Evolutionary conservation across 2,797 vertebrate species (phyloP), one percentile per base, ranked within the genome.

Genomic region (Xerus rutilus): DNA sequence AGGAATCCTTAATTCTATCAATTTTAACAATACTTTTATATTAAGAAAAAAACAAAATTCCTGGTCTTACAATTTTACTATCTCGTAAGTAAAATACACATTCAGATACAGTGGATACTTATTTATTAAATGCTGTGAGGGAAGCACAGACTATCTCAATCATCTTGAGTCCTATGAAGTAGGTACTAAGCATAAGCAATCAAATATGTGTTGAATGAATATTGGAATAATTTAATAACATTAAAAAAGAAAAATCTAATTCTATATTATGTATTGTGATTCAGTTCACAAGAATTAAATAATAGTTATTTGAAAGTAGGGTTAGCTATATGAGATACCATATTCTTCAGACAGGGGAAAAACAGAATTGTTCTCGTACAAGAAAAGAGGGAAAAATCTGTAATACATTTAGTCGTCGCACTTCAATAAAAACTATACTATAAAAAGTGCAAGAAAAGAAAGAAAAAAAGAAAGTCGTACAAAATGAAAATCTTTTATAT

Each of bases 141-240:
- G 88, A 85, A 87, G 79, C 69, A 95, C 21, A 85, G 10, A 85
- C 30, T n/a, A 45, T 90, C 88, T 94, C 35, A 93, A 82, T 88
- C 45, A 6, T 62, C 54, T 76, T 69, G 47, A 91, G 43, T 78
- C 18, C 57, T 84, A 54, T 81, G 39, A 91, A 20, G 35, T 47
- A 91, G n/a, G 21, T 54, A 86, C 17, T 59, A 91, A 93, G 43
- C 93, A 86, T 1, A 86, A 17, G 52, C 17, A 86, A 96, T 69
- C 15, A 69, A 88, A 67, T 77, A 70, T 39, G 25, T 79, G 49
- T 7, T 84, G 54, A 82, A 49, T n/a, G 54, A 93, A 64, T 78
- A 35, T 21, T 86, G 88, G 43, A 94, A 89, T 89, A 67, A 97
- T 62, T 95, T 83, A 59, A 76, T 57, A 93, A 86, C 84, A 76